A percentile compares a stretch with the other conserved stretches of the same genome.
Evolutionary conservation across 2,888 invertebrate genomes (phyloP).

Genomic region (Eumacrocentrus americanus): DNA sequence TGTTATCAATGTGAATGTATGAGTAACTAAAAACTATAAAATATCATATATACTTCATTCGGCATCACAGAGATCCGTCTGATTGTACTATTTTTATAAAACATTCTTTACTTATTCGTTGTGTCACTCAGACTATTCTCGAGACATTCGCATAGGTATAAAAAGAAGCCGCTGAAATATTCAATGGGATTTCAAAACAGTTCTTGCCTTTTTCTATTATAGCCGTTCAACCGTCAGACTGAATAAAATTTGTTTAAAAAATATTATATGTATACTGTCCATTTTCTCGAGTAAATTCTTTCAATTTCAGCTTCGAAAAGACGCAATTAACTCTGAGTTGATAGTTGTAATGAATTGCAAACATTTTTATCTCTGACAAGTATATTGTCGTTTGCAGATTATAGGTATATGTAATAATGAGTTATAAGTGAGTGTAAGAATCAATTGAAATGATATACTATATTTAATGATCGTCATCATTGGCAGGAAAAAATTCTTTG

Average conservation of each 20-base stretch:
- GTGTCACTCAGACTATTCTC: too few relatives aligned
- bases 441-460: too few relatives aligned
- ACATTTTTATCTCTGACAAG: background rate
- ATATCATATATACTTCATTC: slow-evolving; percentile 2
- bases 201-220: too few relatives aligned
- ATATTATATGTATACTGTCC: background rate
- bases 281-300: background rate
- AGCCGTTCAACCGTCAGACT: background rate
- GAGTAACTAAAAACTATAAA: slow-evolving; percentile 2
- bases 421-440: background rate
- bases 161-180: background rate
- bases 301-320: background rate
- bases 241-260: background rate
- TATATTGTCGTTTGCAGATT: background rate
- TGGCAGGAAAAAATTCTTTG: too few relatives aligned
- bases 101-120: background rate
- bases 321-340: background rate
- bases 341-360: background rate
- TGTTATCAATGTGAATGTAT: slow-evolving; percentile 8
- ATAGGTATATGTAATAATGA: background rate
- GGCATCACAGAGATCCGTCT: background rate
- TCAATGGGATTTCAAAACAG: background rate
- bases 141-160: background rate
- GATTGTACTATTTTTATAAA: slow-evolving; percentile 46
- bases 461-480: too few relatives aligned